Base-by-base conservation (phyloP, 2,888 invertebrate species). In the Doris montereyensis region DNA sequence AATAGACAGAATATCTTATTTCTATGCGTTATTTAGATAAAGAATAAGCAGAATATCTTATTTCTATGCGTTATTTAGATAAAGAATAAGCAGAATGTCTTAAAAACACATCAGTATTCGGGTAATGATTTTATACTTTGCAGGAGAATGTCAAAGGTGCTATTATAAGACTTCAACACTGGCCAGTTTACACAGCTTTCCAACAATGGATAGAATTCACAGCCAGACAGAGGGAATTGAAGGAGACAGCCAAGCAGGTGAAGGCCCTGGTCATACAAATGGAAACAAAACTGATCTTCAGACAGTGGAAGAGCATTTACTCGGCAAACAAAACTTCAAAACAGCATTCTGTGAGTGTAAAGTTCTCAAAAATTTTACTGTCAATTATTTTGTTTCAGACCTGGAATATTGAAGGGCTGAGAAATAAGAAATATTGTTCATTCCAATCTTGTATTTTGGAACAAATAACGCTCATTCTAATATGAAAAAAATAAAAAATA, bases 151-250 rank as follows among this genome's bases (percentile, higher is more conserved):
- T 86, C 2, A 78, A 80, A 10, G 82, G 81, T n/a, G 85, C 83
- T 5, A 83, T 88, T 2, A 84, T 81, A 30, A 77, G 87, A 21
- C 77, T 88, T 0, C 73, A 81, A 24, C 84, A 87, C 76, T 88
- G 87, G 87, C 88, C 88, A 52, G 74, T 87, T 41, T 87, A 87
- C 79, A 81, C 85, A 26, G 80, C 86, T n/a, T 87, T 88, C 81
- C 85, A 87, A 72, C 87, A 86, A 41, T 88, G 88, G 88, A 83
- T 81, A 71, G 87, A 87, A 67, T 87, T 82, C 76, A 86, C 86
- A 21, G 79, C 78, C 17, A 82, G 84, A 5, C 85, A 86, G 81
- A 78, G 79, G 17, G 84, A 86, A 52, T 79, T 87, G 72, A 86
- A 85, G 75, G 73, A 72, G 26, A 81, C 85, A 5, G 82, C 83